Percentiles rank a stretch among this genome's conserved stretches.
Conservation (phyloP, 2,113 vertebrate genomes). For the Pedetes capensis region DNA sequence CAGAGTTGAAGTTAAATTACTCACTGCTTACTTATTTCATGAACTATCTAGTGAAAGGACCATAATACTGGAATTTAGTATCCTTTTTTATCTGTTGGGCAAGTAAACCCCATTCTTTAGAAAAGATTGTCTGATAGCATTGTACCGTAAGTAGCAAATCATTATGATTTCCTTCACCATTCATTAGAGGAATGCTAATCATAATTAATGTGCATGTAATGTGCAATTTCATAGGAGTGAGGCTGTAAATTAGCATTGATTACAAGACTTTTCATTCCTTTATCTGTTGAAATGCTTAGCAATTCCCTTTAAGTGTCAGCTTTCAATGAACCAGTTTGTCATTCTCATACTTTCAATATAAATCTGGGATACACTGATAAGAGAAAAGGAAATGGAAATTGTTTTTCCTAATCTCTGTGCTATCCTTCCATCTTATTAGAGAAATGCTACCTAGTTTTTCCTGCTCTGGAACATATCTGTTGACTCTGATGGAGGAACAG, state of each 20-base stretch:
- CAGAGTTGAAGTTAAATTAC: neutral
- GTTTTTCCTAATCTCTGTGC: neutral
- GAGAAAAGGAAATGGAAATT: constrained; percentile 41
- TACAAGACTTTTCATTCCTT: constrained; percentile 42
- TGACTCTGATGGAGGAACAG: neutral
- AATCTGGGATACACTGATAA: neutral
- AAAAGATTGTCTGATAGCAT: neutral
- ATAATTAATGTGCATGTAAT: constrained; percentile 51
- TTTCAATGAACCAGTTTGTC: constrained; percentile 24
- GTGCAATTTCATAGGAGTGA: constrained; percentile 58
- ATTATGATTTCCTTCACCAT: constrained; percentile 45
- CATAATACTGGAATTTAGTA: neutral
- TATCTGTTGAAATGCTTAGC: constrained; percentile 55
- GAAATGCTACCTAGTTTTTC: constrained; percentile 19
- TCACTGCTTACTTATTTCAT: constrained; percentile 39
- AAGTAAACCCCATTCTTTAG: constrained; percentile 42
- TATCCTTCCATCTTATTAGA: neutral
- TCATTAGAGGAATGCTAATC: constrained; percentile 58
- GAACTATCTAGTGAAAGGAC: neutral
- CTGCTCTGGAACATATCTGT: neutral
- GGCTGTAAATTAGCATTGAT: constrained; percentile 52
- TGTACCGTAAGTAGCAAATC: constrained; percentile 52
- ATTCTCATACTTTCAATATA: constrained; percentile 16
- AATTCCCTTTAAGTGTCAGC: neutral
- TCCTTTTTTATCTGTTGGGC: neutral